These are phyloP conservation scores for Charina bottae DNA, from an alignment of 2,113 vertebrate genomes.

Conservation along the genomic window DNA sequence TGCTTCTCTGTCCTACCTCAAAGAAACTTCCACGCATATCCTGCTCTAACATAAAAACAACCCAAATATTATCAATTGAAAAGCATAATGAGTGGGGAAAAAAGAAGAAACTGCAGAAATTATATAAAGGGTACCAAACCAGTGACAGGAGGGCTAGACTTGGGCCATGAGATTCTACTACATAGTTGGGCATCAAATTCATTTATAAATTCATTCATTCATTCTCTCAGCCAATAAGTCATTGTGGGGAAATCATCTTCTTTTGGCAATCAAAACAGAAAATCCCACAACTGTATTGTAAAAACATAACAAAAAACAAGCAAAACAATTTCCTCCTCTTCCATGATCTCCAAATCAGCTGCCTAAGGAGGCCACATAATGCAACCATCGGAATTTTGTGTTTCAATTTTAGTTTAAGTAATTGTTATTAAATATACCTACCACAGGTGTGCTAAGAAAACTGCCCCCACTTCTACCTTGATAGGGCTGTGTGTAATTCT, in stretches of 20 bases:
- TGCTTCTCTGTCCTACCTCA: background rate
- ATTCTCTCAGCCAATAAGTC: background rate
- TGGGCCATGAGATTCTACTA: background rate
- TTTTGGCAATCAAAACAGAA: background rate
- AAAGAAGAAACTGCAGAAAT: background rate
- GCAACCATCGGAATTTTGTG: background rate
- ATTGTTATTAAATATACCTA: conserved; percentile 71
- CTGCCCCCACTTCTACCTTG: conserved; percentile 80
- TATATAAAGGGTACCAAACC: background rate
- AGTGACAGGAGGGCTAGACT: background rate
- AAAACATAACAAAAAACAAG: background rate
- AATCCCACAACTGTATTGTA: background rate
- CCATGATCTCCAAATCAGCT: background rate
- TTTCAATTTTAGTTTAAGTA: background rate
- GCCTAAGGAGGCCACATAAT: background rate
- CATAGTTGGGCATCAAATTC: background rate
- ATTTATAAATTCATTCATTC: background rate
- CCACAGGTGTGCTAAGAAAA: conserved; percentile 88
- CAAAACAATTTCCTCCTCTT: background rate
- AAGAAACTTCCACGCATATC: background rate
- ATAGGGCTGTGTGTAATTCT: conserved; percentile 92
- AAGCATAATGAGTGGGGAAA: background rate
- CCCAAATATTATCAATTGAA: background rate
- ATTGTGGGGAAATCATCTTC: background rate
- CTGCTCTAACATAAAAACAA: background rate